These are phyloP conservation scores for Sarcophilus harrisii DNA, from an alignment of 2,797 vertebrate genomes.

Conservation along the genomic window DNA sequence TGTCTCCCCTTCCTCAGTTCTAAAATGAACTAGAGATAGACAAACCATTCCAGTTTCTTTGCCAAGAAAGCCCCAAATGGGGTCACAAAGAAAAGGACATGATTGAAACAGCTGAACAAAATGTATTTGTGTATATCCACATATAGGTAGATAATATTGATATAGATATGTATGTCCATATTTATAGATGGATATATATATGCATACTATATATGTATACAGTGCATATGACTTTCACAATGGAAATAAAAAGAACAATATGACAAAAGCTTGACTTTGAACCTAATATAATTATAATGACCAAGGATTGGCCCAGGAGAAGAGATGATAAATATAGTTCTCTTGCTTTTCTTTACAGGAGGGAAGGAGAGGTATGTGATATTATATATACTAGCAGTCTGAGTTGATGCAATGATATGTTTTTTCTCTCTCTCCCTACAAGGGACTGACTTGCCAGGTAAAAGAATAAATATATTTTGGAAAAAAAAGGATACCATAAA, in stretches of 20 bases:
- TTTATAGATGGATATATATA: neutral
- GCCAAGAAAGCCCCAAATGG: neutral
- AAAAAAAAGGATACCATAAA: neutral
- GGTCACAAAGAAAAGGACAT: neutral
- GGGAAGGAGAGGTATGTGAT: too few relatives aligned
- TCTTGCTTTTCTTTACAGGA: neutral
- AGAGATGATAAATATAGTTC: neutral
- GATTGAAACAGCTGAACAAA: neutral
- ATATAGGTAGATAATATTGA: neutral
- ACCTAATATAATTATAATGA: neutral
- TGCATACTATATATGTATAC: neutral
- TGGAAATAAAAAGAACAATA: neutral
- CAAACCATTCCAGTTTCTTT: neutral
- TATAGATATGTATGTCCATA: neutral
- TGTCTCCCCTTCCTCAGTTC: neutral
- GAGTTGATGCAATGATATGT: neutral
- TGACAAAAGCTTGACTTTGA: neutral
- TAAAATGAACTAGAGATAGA: neutral
- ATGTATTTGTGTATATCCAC: neutral
- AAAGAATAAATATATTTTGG: neutral
- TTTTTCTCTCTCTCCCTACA: neutral
- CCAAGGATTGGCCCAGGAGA: neutral
- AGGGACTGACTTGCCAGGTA: neutral
- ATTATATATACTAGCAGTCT: neutral
- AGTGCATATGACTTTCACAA: neutral